Conservation (phyloP, 2,888 invertebrate genomes). For the Cyclophora punctaria region DNA sequence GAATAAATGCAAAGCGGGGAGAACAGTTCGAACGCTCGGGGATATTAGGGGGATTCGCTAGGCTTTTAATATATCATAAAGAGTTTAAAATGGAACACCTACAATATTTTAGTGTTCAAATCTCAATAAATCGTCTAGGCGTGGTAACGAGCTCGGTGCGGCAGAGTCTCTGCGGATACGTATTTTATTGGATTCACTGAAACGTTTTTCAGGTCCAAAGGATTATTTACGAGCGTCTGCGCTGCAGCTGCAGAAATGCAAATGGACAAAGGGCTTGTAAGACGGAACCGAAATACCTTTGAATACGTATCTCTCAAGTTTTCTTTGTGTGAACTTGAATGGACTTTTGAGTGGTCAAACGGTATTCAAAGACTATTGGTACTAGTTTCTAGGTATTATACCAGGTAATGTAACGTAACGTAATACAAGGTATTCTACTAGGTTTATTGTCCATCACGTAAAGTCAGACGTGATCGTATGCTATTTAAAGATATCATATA, state of each 20-base stretch:
- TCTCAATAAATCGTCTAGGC: conserved; percentile 75
- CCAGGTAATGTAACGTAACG: background rate
- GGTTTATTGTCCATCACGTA: too few species aligned
- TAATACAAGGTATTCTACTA: background rate
- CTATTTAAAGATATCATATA: too few species aligned
- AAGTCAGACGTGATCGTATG: too few species aligned
- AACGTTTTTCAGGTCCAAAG: conserved; percentile 73
- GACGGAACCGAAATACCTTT: conserved; percentile 16
- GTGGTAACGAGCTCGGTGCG: conserved; percentile 73
- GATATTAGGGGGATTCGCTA: background rate
- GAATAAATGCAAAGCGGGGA: background rate
- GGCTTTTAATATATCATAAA: conserved; percentile 40
- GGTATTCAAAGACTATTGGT: too few species aligned
- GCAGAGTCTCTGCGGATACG: conserved; percentile 74
- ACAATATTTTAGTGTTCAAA: conserved; percentile 73
- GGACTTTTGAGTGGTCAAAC: too few species aligned
- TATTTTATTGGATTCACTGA: conserved; percentile 75
- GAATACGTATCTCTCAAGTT: conserved; percentile 5
- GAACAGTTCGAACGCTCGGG: too few species aligned
- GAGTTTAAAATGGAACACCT: conserved; percentile 68
- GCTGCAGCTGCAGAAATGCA: conserved; percentile 66
- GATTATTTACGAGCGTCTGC: conserved; percentile 74
- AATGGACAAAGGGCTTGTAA: conserved; percentile 46
- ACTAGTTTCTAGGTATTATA: too few species aligned
- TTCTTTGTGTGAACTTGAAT: too few species aligned